Conservation (phyloP, 2,113 vertebrate genomes). For the Pseudonaja textilis region DNA sequence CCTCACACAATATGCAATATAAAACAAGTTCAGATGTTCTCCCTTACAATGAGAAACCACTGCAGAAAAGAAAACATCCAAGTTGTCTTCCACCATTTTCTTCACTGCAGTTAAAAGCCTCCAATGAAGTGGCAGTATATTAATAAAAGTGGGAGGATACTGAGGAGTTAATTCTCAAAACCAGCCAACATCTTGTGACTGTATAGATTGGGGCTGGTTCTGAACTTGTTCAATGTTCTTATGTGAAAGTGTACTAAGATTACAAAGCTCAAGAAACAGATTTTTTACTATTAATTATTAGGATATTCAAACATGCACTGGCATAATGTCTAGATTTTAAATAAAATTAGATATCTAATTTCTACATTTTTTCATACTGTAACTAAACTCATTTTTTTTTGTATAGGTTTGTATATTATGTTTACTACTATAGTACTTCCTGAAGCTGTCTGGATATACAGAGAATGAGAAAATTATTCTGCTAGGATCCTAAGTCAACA, state of each 20-base stretch:
- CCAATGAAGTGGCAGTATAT: not conserved
- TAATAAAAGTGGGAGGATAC: not conserved
- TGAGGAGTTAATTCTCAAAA: not conserved
- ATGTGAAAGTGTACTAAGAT: not conserved
- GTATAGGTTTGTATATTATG: not conserved
- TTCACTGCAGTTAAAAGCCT: not conserved
- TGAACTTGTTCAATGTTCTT: not conserved
- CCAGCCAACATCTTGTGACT: not conserved
- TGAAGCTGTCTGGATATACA: not conserved
- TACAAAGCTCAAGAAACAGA: not conserved
- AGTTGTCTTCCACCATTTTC: not conserved
- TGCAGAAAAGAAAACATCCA: not conserved
- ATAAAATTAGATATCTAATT: not conserved
- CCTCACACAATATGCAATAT: not conserved
- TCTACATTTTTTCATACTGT: not conserved
- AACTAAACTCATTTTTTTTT: not conserved
- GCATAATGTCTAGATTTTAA: not conserved
- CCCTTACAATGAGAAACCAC: not conserved
- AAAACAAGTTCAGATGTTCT: not conserved
- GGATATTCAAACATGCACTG: not conserved
- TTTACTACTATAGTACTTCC: not conserved
- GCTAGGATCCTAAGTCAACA: not conserved
- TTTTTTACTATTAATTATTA: not conserved
- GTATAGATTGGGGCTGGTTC: not conserved
- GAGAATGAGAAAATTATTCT: not conserved